Conservation (phyloP, 2,797 vertebrate genomes). For the Notamacropus eugenii region DNA sequence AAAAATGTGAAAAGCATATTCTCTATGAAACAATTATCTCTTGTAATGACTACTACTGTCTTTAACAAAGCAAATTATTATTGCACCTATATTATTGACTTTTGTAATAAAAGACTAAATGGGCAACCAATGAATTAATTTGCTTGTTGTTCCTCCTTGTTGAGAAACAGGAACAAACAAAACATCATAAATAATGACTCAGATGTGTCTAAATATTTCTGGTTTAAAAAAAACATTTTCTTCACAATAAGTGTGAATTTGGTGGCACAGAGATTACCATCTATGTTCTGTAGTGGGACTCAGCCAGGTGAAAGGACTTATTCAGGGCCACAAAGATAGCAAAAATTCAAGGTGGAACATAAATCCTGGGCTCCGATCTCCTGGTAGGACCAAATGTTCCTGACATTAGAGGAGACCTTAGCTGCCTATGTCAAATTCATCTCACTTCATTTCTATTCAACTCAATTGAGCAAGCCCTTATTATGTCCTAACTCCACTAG, state of each 20-base stretch:
- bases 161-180: not conserved
- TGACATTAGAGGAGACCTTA: not conserved
- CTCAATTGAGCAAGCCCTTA: not conserved
- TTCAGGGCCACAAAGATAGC: not conserved
- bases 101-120: constrained; percentile 60
- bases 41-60: constrained; percentile 1
- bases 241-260: not conserved
- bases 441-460: not conserved
- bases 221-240: not conserved
- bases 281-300: not conserved
- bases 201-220: not conserved
- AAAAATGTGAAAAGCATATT: not conserved
- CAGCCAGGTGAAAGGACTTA: not conserved
- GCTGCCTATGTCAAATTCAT: not conserved
- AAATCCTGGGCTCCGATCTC: not conserved
- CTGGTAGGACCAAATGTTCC: not conserved
- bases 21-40: not conserved
- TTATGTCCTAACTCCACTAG: too few relatives aligned
- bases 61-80: constrained; percentile 33
- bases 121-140: constrained; percentile 61
- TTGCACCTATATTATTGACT: constrained; percentile 21
- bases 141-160: constrained; percentile 61
- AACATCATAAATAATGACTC: not conserved
- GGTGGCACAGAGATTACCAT: not conserved
- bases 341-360: not conserved